Percentiles rank a stretch among this genome's conserved stretches.
Evolutionary conservation across 2,113 vertebrate genomes (phyloP).

Genomic region (Melanerpes aurifrons): DNA sequence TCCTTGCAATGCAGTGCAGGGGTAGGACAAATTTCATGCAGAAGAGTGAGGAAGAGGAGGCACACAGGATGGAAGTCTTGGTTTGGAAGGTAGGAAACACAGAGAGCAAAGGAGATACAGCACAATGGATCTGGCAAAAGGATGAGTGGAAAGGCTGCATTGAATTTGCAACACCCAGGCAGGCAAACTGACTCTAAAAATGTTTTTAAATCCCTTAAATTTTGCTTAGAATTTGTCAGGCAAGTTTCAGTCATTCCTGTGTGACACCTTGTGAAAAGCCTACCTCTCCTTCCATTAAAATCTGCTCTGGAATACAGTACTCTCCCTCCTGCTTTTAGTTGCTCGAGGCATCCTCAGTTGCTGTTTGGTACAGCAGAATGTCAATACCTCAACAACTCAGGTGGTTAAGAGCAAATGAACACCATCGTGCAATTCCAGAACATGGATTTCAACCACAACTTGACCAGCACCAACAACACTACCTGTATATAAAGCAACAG

Average conservation of each 20-base stretch:
- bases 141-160: background rate
- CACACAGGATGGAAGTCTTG: background rate
- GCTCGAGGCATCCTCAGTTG: background rate
- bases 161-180: background rate
- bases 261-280: background rate
- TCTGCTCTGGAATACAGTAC: background rate
- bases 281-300: background rate
- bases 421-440: background rate
- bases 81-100: background rate
- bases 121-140: background rate
- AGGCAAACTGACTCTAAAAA: background rate
- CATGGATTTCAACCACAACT: background rate
- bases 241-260: background rate
- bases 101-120: background rate
- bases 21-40: background rate
- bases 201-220: background rate
- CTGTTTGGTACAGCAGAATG: background rate
- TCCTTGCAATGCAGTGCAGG: background rate
- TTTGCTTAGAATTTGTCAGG: background rate
- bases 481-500: background rate
- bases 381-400: background rate
- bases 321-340: background rate
- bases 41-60: background rate
- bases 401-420: background rate
- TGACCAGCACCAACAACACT: background rate